phyloP scores from a whole-genome alignment of 2,888 invertebrate species.

The Zootermopsis nevadensis region DNA sequence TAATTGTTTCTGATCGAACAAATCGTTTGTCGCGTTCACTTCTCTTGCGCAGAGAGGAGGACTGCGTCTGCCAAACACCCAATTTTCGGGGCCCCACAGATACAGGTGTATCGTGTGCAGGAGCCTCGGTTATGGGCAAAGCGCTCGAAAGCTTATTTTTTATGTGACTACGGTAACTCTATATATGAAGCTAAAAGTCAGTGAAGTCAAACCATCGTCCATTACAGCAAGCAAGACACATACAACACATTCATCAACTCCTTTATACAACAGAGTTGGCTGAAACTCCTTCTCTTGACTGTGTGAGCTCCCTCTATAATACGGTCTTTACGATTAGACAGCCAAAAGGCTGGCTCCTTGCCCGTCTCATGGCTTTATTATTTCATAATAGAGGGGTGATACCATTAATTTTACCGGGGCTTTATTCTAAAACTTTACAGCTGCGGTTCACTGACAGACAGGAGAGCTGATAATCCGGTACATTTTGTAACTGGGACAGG shows the following conservation, averaged over 20 bases:
- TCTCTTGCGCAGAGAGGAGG: too few relatives aligned
- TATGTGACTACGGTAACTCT: background rate
- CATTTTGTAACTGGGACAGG: too few relatives aligned
- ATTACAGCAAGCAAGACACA: background rate
- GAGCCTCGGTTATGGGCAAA: background rate
- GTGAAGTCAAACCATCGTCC: background rate
- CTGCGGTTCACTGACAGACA: background rate
- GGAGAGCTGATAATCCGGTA: too few relatives aligned
- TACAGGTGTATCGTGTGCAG: background rate
- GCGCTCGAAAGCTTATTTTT: background rate
- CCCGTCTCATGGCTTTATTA: background rate
- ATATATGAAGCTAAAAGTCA: background rate
- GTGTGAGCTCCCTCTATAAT: too few relatives aligned
- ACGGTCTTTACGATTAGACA: background rate
- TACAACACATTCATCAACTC: background rate
- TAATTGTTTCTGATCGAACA: too few relatives aligned
- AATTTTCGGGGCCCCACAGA: too few relatives aligned
- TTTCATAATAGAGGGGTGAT: conserved; percentile 13
- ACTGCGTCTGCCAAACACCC: too few relatives aligned
- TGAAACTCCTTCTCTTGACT: background rate
- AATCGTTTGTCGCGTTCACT: too few relatives aligned
- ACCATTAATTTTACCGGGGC: conserved; percentile 36
- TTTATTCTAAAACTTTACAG: background rate
- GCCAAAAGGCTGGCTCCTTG: background rate
- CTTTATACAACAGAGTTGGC: background rate